Percentiles rank a stretch among this genome's conserved stretches.
Evolutionary conservation across 2,888 invertebrate genomes (phyloP).

Genomic region (Latrodectus hesperus): DNA sequence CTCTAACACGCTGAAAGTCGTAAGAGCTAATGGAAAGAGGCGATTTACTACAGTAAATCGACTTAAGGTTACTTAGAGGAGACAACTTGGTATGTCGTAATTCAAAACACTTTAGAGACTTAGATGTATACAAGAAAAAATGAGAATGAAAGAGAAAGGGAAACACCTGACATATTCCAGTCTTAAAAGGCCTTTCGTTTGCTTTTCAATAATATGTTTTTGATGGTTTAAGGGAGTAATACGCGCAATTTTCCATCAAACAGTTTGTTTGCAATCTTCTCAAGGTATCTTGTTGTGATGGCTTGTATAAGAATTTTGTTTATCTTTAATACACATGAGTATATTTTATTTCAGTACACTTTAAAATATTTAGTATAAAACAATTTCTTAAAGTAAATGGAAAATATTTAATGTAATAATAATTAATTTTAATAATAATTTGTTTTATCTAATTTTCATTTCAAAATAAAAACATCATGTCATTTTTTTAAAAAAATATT

Average conservation of each 20-base stretch:
- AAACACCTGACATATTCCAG: constrained; percentile 39
- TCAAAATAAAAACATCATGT: too few relatives aligned
- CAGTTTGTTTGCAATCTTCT: too few relatives aligned
- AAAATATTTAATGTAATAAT: too few relatives aligned
- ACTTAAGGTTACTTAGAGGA: constrained; percentile 62
- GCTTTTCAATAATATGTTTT: constrained; percentile 26
- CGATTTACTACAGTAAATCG: constrained; percentile 54
- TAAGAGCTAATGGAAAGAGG: constrained; percentile 64
- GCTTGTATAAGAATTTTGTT: too few relatives aligned
- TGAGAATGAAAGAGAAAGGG: constrained; percentile 10
- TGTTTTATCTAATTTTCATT: too few relatives aligned
- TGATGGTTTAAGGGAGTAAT: background rate
- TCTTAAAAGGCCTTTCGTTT: constrained; percentile 30
- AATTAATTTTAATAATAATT: too few relatives aligned
- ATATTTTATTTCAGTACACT: background rate
- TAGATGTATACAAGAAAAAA: constrained; percentile 8
- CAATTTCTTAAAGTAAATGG: too few relatives aligned
- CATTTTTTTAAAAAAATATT: too few relatives aligned
- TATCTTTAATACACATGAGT: too few relatives aligned
- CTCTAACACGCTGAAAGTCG: constrained; percentile 24
- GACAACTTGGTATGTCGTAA: constrained; percentile 57
- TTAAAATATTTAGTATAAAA: too few relatives aligned
- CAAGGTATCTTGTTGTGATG: too few relatives aligned
- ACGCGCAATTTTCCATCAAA: too few relatives aligned
- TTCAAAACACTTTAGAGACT: constrained; percentile 59